These are phyloP conservation scores for Myotis findleyi DNA, from an alignment of 2,797 vertebrate species.

Conservation along the genomic window DNA sequence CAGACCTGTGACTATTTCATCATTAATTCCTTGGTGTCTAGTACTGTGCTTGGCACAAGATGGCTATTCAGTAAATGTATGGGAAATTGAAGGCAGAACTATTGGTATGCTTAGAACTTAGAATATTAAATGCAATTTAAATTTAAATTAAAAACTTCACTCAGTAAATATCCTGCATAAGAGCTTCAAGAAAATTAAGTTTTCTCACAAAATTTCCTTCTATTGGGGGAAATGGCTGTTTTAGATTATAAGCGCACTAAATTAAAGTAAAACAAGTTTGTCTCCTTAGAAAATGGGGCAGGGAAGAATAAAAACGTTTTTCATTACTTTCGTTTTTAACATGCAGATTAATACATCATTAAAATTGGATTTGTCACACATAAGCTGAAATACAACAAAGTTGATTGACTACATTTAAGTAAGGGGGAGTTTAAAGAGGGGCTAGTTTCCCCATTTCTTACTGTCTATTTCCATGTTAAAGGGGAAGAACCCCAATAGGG, in stretches of 20 bases:
- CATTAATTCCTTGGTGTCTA: neutral
- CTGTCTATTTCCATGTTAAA: neutral
- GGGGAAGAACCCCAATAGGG: neutral
- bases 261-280: neutral
- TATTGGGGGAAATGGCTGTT: neutral
- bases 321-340: neutral
- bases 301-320: neutral
- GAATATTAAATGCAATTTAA: neutral
- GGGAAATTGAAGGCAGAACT: neutral
- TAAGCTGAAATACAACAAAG: neutral
- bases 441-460: neutral
- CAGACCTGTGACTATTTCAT: neutral
- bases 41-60: neutral
- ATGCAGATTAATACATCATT: neutral
- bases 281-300: neutral
- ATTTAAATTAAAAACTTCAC: neutral
- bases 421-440: neutral
- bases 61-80: neutral
- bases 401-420: neutral
- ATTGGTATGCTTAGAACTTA: neutral
- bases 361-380: neutral
- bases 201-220: neutral
- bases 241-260: neutral
- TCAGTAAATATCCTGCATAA: neutral
- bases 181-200: neutral